These are phyloP conservation scores for Nesospiza acunhae DNA, from an alignment of 2,113 vertebrate genomes.

Conservation along the genomic window DNA sequence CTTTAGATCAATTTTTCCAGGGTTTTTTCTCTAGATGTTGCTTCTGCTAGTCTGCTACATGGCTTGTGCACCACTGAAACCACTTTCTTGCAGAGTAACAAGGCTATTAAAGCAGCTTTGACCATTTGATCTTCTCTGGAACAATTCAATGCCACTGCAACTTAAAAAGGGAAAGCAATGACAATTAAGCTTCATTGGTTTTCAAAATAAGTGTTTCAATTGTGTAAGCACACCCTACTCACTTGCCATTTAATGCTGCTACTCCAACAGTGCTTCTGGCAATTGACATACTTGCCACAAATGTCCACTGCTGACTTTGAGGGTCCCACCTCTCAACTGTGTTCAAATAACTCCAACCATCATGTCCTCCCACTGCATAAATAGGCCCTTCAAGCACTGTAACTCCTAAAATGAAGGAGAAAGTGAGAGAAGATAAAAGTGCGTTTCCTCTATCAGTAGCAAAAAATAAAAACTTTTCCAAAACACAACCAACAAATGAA, in stretches of 20 bases:
- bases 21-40: not conserved
- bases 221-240: constrained; percentile 63
- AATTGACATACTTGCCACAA: constrained; percentile 83
- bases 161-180: not conserved
- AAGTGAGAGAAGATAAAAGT: constrained; percentile 9
- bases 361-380: constrained; percentile 83
- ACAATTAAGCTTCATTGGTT: not conserved
- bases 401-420: constrained; percentile 70
- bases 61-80: not conserved
- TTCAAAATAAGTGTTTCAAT: not conserved
- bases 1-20: not conserved
- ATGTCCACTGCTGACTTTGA: constrained; percentile 82
- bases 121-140: not conserved
- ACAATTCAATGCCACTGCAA: not conserved
- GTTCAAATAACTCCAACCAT: constrained; percentile 84
- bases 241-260: constrained; percentile 84
- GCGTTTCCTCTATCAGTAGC: not conserved
- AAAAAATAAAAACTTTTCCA: not conserved
- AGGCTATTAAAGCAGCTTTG: not conserved
- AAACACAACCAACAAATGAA: not conserved
- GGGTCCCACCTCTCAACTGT: constrained; percentile 84
- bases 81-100: not conserved
- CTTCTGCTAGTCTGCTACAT: not conserved
- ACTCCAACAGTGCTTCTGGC: constrained; percentile 83
- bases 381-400: constrained; percentile 84